Evolutionary conservation across 1,140 invertebrate species (phyloP), one percentile per base, ranked within the genome.

Genomic region (Teleopsis dalmanni): DNA sequence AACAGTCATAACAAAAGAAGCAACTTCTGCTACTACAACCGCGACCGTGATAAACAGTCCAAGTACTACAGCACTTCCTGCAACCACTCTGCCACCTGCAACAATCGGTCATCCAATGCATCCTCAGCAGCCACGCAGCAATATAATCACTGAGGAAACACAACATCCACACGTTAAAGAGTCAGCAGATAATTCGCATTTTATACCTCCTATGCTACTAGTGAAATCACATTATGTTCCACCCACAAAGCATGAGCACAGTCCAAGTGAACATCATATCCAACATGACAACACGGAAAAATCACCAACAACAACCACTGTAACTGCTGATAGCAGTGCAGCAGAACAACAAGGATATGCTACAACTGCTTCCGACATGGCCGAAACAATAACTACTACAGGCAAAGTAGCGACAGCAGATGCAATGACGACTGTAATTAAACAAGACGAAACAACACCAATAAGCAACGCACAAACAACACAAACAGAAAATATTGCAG

Each of bases 131-230:
- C 29, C 19, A 18, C 38, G 38, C 7, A 41, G n/a, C 27, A 41
- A 47, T 34, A 22, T 52, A 6, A 33, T 50, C 16, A 41, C 38
- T 11, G 50, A 55, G 13, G 53, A 52, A 27, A 21, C 29, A 2
- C 42, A 48, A 26, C 50, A 52, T 34, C 48, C 45, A 11, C 58
- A 69, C 38, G 42, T 59, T 16, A 66, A 66, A 33, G 66, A 70
- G 47, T 57, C 62, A 6, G 52, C 52, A 8, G 63, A 66, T 47
- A 70, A 62, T 29, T 62, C 64, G 13, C 68, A 67, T 44, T 71
- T 71, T n/a, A 70, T 71, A 44, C 68, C 68, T 18, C 68, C 68
- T 9, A 70, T 71, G 68, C 22, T 71, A 36, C 47, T 71, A 48
- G 68, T 71, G 5, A 68, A 70, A 40, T 63, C 67, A 18, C 61